Base-by-base conservation (phyloP, 2,888 invertebrate species). In the Mythimna albipuncta region DNA sequence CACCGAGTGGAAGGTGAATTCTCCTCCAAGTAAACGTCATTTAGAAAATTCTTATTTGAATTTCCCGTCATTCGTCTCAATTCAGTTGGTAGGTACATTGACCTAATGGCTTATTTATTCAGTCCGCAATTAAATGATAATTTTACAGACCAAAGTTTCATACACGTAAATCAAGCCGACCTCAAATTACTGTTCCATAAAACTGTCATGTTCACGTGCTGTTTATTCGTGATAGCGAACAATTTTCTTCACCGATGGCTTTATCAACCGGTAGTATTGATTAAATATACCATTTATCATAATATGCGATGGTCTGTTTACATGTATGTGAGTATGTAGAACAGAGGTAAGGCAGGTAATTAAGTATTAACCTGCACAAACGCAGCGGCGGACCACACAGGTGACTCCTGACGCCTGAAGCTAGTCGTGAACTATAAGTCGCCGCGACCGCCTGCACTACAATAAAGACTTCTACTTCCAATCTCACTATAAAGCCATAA, bases 401-500 rank as follows among this genome's bases (percentile, higher is more conserved):
- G 89, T 89, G 83, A 89, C 85, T 85, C 86, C 90, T 87, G 88
- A 86, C 81, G 94, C 94, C 94, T 74, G 84, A 79, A 94, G 94
- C 93, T 90, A 93, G 91, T 95, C 95, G 94, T 95, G 94, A 91
- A 90, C 94, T 88, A 90, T 93, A 93, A 94, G 91, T 92, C 90
- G 85, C 86, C 61, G 70, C 87, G 87, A 86, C 89, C 89, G 87
- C 88, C 84, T 88, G 86, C 85, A 83, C 89, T 87, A 89, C 89
- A 90, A 93, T 94, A 93, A 92, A 94, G 91, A 91, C 92, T 91
- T 90, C 89, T 86, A 89, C 87, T 92, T 89, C 89, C 91, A 92
- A 92, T 93, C 90, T 91, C 87, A 84, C 87, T 92, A 91, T 92
- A 88, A 92, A 93, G 91, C 90, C 86, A 89, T 94, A 92, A 92